Evolutionary conservation across 1,140 invertebrate genomes (phyloP), one percentile per base, ranked within the genome.

Genomic region (Panagrolaimus sp.): DNA sequence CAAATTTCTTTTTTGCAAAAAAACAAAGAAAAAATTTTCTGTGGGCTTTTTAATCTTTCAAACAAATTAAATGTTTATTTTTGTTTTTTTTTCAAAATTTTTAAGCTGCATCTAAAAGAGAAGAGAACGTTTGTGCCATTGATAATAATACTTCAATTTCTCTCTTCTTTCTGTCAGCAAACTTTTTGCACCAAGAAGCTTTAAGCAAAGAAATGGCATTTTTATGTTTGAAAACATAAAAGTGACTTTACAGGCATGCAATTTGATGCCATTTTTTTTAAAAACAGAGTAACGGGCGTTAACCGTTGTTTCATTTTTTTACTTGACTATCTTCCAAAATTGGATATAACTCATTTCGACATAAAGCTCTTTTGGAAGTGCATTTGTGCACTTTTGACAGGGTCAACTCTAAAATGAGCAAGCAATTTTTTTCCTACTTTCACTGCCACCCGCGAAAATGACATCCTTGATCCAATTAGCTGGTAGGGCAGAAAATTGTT

Each of bases 221-320:
- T 38, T 38, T 38, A 38, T 38, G 31, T 38, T 38, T 38, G 2
- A 2, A 2, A 38, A 38, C 31, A 38, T 38, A 38, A 38, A 38
- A 38, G 7, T 38, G 31, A 38, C 31, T 38, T 38, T 38, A 38
- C 8, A 16, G 27, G 51, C 20, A 57, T 25, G 51, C 51, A 57
- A 57, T 57, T 57, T 57, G 51, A 57, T 57, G 51, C 51, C 51
- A 16, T 57, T 57, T 16, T 38, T 38, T 38, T 38, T 38, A 38
- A 38, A 38, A 38, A 38, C 31, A 38, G 31, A 38, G 31, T 38
- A 38, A 38, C 31, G n/a, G n/a, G 51, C 20, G n/a, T 20, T 57
- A 20, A 25, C 51, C 13, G 51, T 57, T 25, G 51, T 57, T 57
- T 57, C 20, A 16, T 25, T 20, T 27, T 27, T 3, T 57, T 27